Evolutionary conservation across 2,797 vertebrate species (phyloP), one percentile per base, ranked within the genome.

Genomic region (Ptychadena robeensis): DNA sequence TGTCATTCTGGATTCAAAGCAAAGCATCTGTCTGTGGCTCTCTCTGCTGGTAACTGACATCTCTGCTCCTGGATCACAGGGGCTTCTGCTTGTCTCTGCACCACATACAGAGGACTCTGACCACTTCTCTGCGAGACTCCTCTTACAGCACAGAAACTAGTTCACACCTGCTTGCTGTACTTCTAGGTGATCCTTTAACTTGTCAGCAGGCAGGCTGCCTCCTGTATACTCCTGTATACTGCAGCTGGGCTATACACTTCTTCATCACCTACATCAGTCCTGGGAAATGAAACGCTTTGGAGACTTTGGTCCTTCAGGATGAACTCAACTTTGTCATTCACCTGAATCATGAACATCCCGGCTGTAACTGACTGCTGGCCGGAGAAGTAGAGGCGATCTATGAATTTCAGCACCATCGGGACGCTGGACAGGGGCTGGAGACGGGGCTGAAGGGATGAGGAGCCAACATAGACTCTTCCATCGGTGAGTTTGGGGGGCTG

Each of bases 1-100:
- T 84, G 76, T 79, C 69, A 79, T 63, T 83, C 69, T 68, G 76
- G 67, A 73, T 57, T 79, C 82, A 68, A 67, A 79, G 69, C 82
- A 32, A 61, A 80, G 82, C 82, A 63, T 78, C 71, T 75, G 82
- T 34, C 28, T 65, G 53, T 30, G 57, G 53, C 70, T 80, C 67
- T 48, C 31, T 73, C 27, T 74, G 82, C 76, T 68, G 82, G 48
- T 48, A 27, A 48, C 79, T 65, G 68, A 63, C 68, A 72, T 38
- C 61, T 28, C 80, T 53, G 38, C 38, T 67, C 69, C 76, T 53
- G 71, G 77, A 85, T 77, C 57, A 69, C 35, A 63, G 81, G 72
- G 61, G 64, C 80, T 71, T 66, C 66, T 40, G 53, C 27, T 57
- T 44, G 2, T 61, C 59, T 44, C 65, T 61, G 38, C 37, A 61